Evolutionary conservation across 2,888 invertebrate genomes (phyloP).

Genomic region (Therioaphis trifolii): DNA sequence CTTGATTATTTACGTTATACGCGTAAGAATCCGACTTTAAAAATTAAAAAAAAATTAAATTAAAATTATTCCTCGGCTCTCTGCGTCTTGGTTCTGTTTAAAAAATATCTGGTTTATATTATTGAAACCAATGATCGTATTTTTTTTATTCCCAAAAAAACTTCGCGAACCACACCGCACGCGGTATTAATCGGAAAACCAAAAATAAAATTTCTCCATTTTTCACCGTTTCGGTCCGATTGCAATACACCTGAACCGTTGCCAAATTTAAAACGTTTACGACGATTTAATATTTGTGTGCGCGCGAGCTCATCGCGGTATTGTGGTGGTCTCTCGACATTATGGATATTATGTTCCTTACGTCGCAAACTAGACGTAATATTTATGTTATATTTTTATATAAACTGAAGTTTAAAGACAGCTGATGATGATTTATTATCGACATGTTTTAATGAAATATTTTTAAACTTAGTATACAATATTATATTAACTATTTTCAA

Average conservation of each 20-base stretch:
- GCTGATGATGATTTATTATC: no score
- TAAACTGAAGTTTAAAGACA: no score
- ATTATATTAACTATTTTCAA: no score
- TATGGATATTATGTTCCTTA: no score
- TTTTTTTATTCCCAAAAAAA: not conserved
- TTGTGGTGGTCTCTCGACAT: no score
- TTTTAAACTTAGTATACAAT: no score
- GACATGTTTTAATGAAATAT: no score
- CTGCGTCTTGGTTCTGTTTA: not conserved
- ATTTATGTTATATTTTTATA: no score
- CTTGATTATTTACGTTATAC: slow-evolving; percentile 12
- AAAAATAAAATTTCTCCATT: slow-evolving; percentile 34
- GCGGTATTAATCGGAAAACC: not conserved
- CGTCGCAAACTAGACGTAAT: no score
- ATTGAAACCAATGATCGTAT: not conserved
- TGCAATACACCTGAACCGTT: not conserved
- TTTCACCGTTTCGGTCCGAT: not conserved
- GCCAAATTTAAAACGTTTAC: slow-evolving; percentile 20
- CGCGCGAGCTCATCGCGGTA: not conserved
- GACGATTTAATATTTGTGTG: slow-evolving; percentile 20
- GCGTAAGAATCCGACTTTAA: not conserved
- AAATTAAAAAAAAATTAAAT: not conserved
- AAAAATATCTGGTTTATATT: not conserved
- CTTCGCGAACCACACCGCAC: not conserved
- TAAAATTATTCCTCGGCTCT: not conserved